Conservation (phyloP, 2,888 invertebrate genomes). For the Stenoptilia bipunctidactyla region DNA sequence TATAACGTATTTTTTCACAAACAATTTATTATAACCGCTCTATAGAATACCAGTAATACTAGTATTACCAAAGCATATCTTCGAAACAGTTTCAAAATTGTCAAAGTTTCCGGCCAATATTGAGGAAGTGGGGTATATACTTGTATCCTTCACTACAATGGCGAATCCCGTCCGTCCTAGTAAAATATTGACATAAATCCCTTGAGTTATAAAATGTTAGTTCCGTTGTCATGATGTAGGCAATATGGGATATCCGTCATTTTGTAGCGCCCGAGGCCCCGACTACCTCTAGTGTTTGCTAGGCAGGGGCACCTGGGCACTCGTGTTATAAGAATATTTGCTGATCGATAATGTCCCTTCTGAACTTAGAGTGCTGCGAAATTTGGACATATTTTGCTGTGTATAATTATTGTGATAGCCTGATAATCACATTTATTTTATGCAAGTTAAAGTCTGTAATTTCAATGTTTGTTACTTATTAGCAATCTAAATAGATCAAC, state of each 20-base stretch:
- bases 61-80: too few relatives aligned
- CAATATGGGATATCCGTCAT: slow-evolving; percentile 43
- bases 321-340: slow-evolving; percentile 27
- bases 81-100: not conserved
- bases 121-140: slow-evolving; percentile 3
- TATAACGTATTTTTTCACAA: too few relatives aligned
- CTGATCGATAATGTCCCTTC: slow-evolving; percentile 37
- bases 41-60: too few relatives aligned
- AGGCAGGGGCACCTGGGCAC: slow-evolving; percentile 1
- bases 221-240: slow-evolving; percentile 44
- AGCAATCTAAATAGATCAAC: too few relatives aligned
- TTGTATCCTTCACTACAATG: slow-evolving; percentile 16
- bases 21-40: too few relatives aligned
- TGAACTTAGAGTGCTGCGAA: too few relatives aligned
- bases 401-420: too few relatives aligned
- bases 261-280: slow-evolving; percentile 44
- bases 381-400: too few relatives aligned
- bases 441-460: too few relatives aligned
- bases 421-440: too few relatives aligned
- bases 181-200: slow-evolving; percentile 72
- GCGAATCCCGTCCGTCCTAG: slow-evolving; percentile 33
- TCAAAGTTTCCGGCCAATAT: not conserved
- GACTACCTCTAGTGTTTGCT: not conserved
- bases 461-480: too few relatives aligned
- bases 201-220: slow-evolving; percentile 70